Base-by-base conservation (phyloP, 2,888 invertebrate genomes). In the Ellobium chinense region DNA sequence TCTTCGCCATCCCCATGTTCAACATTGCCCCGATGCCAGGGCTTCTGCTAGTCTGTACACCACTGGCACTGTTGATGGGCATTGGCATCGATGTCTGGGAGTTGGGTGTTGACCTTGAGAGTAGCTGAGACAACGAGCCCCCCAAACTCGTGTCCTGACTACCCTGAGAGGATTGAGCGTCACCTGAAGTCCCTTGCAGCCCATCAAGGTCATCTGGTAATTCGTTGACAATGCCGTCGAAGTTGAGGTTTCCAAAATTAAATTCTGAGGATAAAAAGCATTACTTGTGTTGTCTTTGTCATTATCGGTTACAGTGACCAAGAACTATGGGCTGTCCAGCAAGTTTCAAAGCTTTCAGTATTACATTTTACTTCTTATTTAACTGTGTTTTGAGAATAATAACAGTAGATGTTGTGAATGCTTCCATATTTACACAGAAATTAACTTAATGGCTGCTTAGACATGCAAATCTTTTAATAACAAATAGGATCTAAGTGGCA, bases 61-160 rank as follows among this genome's bases (percentile, higher is more conserved):
- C 85, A 31, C 84, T 80, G 36, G 85, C 87, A 82, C 82, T 87
- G 82, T 82, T 86, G 79, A 82, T 84, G 81, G 84, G 58, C 95
- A 95, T 94, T 93, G 95, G 94, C 82, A 86, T 85, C 77, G 84
- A 84, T 39, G 85, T 86, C 68, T 87, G 86, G 54, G 88, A 87
- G 39, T 87, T 87, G 69, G 88, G 84, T 24, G 86, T 85, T 68
- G 87, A 82, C 63, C 87, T 87, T 3, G 89, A 87, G 76, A 91
- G 83, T 24, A 91, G 85, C 80, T 91, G 90, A 27, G 90, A 88
- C 63, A 91, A 88, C 66, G 89, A 88, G 77, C 87, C 87, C 78
- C 89, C 89, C 74, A 88, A 83, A 62, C 88, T 85, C 79, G 85
- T 87, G 78, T 91, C 90, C 63, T 87, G 87, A 31, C 70, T 54